Percentiles rank a stretch among this genome's conserved stretches.
Conservation (phyloP, 30 jellyfish, hydroid and myxozoan genomes). For the Aurelia coerulea region DNA sequence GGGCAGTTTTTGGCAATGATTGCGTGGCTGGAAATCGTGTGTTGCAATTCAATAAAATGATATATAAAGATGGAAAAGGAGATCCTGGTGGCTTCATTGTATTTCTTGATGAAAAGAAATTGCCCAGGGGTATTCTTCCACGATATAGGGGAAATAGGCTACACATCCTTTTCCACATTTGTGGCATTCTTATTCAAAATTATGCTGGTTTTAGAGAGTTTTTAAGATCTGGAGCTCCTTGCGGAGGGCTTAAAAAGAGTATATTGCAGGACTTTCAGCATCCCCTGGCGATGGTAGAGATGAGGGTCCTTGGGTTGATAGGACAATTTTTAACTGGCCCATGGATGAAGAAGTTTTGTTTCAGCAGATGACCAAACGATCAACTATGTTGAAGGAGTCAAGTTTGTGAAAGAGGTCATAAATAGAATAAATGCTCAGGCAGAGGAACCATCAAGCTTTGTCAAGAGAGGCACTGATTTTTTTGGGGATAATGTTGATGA, state of each 20-base stretch:
- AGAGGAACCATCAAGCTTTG: background rate
- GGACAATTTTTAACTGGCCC: conserved; percentile 48
- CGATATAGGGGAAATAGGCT: too few relatives aligned
- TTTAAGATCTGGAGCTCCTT: background rate
- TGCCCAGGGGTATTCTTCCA: conserved; percentile 1
- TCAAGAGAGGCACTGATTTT: conserved; percentile 6
- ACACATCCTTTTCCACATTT: background rate
- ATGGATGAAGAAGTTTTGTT: conserved; percentile 40
- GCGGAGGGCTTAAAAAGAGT: conserved; percentile 37
- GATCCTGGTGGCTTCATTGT: conserved; percentile 44
- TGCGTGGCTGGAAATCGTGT: conserved; percentile 14
- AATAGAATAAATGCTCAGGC: background rate
- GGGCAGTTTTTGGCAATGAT: background rate
- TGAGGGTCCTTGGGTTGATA: conserved; percentile 39
- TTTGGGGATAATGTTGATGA: background rate
- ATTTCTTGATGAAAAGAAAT: conserved; percentile 4
- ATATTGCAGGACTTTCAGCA: conserved; percentile 3
- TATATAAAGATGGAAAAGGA: conserved; percentile 27
- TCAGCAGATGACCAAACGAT: conserved; percentile 20
- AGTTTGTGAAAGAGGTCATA: background rate
- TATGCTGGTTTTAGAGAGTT: background rate
- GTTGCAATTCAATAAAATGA: conserved; percentile 16
- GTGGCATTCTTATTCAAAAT: background rate
- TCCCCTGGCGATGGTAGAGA: conserved; percentile 4
- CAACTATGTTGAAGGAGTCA: conserved; percentile 5